A percentile compares a stretch with the other conserved stretches of the same genome.
These are phyloP conservation scores for Pristis pectinata DNA, from an alignment of 2,797 vertebrate species.

Conservation along the genomic window DNA sequence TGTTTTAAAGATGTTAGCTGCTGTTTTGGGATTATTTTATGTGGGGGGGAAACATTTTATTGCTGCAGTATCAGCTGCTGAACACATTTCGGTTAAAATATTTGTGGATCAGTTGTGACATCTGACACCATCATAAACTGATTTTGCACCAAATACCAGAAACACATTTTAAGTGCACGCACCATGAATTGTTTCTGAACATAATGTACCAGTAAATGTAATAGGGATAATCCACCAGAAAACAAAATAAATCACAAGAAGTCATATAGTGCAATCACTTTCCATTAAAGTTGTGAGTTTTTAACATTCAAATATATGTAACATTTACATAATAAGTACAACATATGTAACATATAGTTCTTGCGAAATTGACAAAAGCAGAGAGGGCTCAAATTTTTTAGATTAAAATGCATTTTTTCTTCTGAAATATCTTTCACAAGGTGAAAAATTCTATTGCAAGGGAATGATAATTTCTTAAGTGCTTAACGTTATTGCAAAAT, in stretches of 20 bases:
- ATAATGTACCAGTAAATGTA: not conserved
- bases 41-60: not conserved
- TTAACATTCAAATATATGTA: not conserved
- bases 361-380: not conserved
- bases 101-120: not conserved
- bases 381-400: not conserved
- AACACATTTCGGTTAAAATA: not conserved
- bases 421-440: not conserved
- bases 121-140: not conserved
- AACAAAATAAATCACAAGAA: not conserved
- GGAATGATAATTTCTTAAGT: not conserved
- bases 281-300: not conserved
- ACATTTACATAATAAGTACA: too few relatives aligned
- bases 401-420: not conserved
- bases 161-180: too few relatives aligned
- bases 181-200: not conserved
- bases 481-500: not conserved
- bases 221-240: not conserved
- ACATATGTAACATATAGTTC: not conserved
- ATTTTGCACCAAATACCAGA: not conserved
- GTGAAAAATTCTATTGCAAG: not conserved
- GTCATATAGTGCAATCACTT: not conserved
- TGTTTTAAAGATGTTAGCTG: not conserved
- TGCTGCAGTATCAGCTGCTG: not conserved
- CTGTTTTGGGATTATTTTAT: not conserved